Percentiles rank a stretch among this genome's conserved stretches.
phyloP scores from a whole-genome alignment of 2,888 invertebrate species.

The Parnassius apollo region DNA sequence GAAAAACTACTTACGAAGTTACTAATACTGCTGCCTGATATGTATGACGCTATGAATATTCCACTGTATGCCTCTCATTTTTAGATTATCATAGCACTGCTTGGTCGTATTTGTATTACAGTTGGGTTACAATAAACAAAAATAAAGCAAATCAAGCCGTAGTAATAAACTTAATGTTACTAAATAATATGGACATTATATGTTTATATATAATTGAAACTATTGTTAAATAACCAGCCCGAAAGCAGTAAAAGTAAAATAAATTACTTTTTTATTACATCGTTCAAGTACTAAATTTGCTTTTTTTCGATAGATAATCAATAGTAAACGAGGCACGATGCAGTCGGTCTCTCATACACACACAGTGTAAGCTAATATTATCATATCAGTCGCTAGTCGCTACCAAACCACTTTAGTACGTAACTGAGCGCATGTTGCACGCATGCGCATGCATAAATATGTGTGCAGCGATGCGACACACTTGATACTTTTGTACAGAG shows the following conservation, averaged over 20 bases:
- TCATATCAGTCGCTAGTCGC: slow-evolving; percentile 62
- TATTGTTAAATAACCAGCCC: too few species aligned
- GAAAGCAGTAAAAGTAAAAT: too few species aligned
- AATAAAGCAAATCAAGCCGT: too few species aligned
- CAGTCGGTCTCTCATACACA: slow-evolving; percentile 44
- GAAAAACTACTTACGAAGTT: slow-evolving; percentile 25
- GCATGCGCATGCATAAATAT: slow-evolving; percentile 65
- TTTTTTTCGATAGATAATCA: slow-evolving; percentile 36
- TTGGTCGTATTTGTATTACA: too few species aligned
- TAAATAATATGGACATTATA: too few species aligned
- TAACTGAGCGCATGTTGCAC: slow-evolving; percentile 63
- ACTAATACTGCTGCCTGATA: slow-evolving; percentile 2
- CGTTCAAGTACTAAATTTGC: slow-evolving; percentile 14
- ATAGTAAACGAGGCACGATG: slow-evolving; percentile 31
- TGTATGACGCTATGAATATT: too few species aligned
- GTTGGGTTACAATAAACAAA: too few species aligned
- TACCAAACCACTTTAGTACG: slow-evolving; percentile 37
- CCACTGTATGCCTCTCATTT: too few species aligned
- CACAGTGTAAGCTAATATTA: slow-evolving; percentile 54
- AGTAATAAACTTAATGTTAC: too few species aligned
- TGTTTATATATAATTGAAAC: too few species aligned
- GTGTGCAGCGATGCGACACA: slow-evolving; percentile 39
- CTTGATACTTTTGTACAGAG: slow-evolving; percentile 54
- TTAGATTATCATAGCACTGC: too few species aligned
- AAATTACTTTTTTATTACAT: neutral